Percentiles rank a stretch among this genome's conserved stretches.
Conservation (phyloP, 2,797 vertebrate species). For the Semotilus atromaculatus region DNA sequence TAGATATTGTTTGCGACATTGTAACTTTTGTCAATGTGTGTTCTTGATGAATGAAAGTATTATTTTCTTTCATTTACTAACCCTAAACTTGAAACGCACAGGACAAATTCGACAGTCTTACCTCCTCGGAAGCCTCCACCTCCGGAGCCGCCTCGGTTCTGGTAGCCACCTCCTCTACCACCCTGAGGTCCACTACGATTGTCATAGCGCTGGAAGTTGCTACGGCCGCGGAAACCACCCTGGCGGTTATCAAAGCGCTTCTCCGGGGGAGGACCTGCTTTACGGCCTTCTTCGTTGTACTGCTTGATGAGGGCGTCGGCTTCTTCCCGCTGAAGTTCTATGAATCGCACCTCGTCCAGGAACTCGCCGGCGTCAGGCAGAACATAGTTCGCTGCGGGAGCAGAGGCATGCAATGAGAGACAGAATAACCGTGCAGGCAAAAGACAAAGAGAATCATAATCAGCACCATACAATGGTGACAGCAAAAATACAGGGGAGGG, state of each 20-base stretch:
- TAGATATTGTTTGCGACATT: background rate
- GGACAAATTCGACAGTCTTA: conserved; percentile 48
- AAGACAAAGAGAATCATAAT: conserved; percentile 77
- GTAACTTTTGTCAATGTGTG: background rate
- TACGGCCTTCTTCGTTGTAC: conserved; percentile 92
- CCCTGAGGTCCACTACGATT: conserved; percentile 78
- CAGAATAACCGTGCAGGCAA: conserved; percentile 75
- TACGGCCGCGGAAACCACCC: conserved; percentile 80
- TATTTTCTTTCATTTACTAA: background rate
- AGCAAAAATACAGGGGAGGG: conserved; percentile 49
- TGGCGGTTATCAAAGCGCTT: conserved; percentile 88
- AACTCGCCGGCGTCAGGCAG: conserved; percentile 90
- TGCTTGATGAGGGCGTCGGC: conserved; percentile 85
- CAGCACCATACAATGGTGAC: conserved; percentile 64
- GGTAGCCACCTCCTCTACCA: conserved; percentile 75
- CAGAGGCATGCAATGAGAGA: conserved; percentile 75
- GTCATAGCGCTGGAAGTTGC: conserved; percentile 83
- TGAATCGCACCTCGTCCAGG: conserved; percentile 84
- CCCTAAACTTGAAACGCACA: background rate
- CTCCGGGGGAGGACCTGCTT: conserved; percentile 87
- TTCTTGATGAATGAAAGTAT: background rate
- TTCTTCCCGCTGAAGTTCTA: conserved; percentile 85
- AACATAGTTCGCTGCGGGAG: conserved; percentile 87
- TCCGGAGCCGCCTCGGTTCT: conserved; percentile 73
- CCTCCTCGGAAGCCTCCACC: conserved; percentile 75